A percentile compares a stretch with the other conserved stretches of the same genome.
These are phyloP conservation scores for Plusia festucae DNA, from an alignment of 2,888 invertebrate genomes.

Conservation along the genomic window DNA sequence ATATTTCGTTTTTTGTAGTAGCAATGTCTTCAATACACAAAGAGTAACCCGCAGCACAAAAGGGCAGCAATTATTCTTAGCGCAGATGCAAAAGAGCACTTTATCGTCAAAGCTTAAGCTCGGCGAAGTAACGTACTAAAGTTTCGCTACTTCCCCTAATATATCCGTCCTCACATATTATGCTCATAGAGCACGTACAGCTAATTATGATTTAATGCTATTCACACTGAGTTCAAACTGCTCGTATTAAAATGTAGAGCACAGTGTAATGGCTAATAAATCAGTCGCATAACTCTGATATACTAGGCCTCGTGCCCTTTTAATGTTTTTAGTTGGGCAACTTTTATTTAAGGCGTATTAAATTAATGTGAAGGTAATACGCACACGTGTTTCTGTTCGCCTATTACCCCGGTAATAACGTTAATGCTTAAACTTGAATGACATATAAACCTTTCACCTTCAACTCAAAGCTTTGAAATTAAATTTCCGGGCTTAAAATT, in stretches of 20 bases:
- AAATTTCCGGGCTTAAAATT: slow-evolving; percentile 51
- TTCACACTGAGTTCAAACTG: slow-evolving; percentile 68
- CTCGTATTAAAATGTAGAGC: slow-evolving; percentile 74
- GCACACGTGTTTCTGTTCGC: slow-evolving; percentile 21
- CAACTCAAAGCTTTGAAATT: slow-evolving; percentile 26
- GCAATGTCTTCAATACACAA: slow-evolving; percentile 1
- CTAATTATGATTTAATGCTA: slow-evolving; percentile 74
- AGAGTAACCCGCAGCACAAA: slow-evolving; percentile 3
- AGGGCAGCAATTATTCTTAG: slow-evolving; percentile 13
- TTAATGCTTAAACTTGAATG: slow-evolving; percentile 42
- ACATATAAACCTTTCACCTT: slow-evolving; percentile 16
- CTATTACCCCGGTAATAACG: slow-evolving; percentile 20
- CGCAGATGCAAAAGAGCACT: slow-evolving; percentile 49
- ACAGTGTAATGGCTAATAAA: slow-evolving; percentile 75
- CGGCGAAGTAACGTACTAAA: slow-evolving; percentile 54
- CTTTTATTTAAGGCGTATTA: slow-evolving; percentile 53
- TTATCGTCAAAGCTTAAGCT: slow-evolving; percentile 57
- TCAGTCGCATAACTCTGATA: slow-evolving; percentile 72
- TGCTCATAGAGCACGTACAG: slow-evolving; percentile 58
- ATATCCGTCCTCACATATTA: slow-evolving; percentile 47
- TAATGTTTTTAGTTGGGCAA: slow-evolving; percentile 65
- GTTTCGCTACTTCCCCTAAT: slow-evolving; percentile 55
- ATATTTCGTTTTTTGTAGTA: neutral
- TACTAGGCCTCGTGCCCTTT: slow-evolving; percentile 69
- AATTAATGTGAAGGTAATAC: slow-evolving; percentile 30